Conservation (phyloP, 2,888 invertebrate genomes). For the Alloplasta piceator region DNA sequence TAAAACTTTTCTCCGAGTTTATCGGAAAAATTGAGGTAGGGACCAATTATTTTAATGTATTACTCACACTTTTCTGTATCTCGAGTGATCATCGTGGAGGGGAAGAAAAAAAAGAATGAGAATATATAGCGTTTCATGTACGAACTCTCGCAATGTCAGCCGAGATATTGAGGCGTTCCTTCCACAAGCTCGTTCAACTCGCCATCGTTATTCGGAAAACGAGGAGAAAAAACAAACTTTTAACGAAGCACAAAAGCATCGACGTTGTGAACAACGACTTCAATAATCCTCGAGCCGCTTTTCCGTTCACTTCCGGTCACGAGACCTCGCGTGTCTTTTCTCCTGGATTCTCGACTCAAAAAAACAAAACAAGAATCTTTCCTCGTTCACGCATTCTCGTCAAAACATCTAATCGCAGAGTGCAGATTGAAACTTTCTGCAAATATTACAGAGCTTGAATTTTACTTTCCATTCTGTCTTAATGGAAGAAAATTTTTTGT, state of each 20-base stretch:
- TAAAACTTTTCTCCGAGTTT: no score
- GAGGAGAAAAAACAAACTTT: slow-evolving; percentile 62
- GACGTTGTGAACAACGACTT: neutral
- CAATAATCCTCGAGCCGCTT: slow-evolving; percentile 3
- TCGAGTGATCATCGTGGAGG: neutral
- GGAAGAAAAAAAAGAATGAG: slow-evolving; percentile 15
- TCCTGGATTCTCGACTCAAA: no score
- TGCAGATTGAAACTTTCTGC: no score
- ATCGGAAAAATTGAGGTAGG: no score
- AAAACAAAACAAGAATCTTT: no score
- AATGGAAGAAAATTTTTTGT: no score
- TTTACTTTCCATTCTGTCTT: no score
- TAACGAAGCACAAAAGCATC: slow-evolving; percentile 66
- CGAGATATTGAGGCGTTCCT: neutral
- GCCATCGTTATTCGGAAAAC: slow-evolving; percentile 19
- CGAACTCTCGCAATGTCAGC: slow-evolving; percentile 12
- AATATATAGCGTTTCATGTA: slow-evolving; percentile 19
- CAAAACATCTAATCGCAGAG: no score
- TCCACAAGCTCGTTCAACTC: slow-evolving; percentile 8
- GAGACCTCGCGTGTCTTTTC: no score
- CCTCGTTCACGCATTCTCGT: no score
- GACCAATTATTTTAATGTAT: neutral
- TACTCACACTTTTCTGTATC: neutral
- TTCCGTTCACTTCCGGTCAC: neutral
- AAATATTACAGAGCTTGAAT: no score